Percentiles rank a stretch among this genome's conserved stretches.
Evolutionary conservation across 2,888 invertebrate species (phyloP).

Genomic region (Koerneria pararmatus): DNA sequence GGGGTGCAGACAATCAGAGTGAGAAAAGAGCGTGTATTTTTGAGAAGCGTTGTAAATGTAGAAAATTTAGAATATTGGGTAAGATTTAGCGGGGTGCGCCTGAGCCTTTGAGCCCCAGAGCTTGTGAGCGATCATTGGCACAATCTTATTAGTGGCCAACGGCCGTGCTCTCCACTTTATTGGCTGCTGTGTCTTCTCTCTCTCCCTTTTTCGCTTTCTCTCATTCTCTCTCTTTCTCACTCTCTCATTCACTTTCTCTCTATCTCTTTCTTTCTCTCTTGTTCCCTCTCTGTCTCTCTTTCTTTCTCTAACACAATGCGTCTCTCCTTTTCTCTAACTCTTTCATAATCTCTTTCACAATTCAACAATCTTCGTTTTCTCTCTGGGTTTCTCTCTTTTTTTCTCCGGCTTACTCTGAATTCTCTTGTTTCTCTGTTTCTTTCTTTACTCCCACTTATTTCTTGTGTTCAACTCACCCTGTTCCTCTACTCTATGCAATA

Average conservation of each 20-base stretch:
- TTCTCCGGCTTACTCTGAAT: not conserved
- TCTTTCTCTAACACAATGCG: not conserved
- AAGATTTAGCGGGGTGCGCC: too few species aligned
- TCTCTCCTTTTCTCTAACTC: not conserved
- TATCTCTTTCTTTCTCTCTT: not conserved
- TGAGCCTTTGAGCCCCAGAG: too few species aligned
- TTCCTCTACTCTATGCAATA: not conserved
- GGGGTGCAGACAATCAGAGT: too few species aligned
- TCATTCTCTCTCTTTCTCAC: constrained; percentile 1
- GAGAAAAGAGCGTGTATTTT: too few species aligned
- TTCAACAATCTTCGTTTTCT: not conserved
- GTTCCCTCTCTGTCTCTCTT: constrained; percentile 1
- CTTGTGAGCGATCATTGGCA: too few species aligned
- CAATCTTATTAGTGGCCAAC: too few species aligned
- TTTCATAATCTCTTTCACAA: not conserved
- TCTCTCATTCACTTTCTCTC: constrained; percentile 1
- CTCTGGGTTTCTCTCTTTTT: not conserved
- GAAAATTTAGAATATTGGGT: too few species aligned
- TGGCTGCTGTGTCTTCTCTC: not conserved
- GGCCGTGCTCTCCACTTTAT: too few species aligned
- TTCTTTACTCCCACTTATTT: not conserved
- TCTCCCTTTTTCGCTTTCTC: constrained; percentile 11
- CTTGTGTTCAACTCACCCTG: not conserved
- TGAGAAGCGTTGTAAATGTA: too few species aligned
- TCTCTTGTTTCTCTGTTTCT: not conserved